These are phyloP conservation scores for Galemys pyrenaicus DNA, from an alignment of 2,113 vertebrate genomes.

Conservation along the genomic window DNA sequence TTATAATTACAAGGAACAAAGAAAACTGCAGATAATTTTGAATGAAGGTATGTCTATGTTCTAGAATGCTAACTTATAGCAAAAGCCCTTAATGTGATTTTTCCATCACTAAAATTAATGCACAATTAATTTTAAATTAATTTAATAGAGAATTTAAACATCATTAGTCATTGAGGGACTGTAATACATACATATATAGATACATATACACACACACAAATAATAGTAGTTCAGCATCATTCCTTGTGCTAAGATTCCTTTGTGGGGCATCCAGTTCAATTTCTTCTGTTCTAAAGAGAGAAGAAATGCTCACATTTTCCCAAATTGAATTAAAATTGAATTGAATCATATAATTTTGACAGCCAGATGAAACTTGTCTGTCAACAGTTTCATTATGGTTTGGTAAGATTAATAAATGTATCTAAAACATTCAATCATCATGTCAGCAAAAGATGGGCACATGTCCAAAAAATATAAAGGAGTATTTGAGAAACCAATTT, in stretches of 20 bases:
- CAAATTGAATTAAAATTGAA: slow-evolving; percentile 5
- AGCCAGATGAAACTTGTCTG: slow-evolving; percentile 26
- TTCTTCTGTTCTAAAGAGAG: neutral
- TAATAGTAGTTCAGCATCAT: too few species aligned
- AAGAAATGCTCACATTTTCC: neutral
- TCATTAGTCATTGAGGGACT: too few species aligned
- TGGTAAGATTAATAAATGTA: slow-evolving; percentile 33
- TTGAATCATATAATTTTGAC: slow-evolving; percentile 24
- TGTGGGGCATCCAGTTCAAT: too few species aligned
- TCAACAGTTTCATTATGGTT: neutral
- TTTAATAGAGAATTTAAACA: neutral
- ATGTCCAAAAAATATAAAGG: slow-evolving; percentile 30
- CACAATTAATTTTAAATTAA: too few species aligned
- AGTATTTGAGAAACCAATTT: neutral
- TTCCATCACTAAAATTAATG: neutral
- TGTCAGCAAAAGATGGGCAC: neutral
- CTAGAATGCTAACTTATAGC: neutral
- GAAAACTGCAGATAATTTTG: neutral
- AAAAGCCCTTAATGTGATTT: neutral
- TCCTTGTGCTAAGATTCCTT: too few species aligned
- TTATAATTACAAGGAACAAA: slow-evolving; percentile 9
- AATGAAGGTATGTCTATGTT: neutral
- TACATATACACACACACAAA: too few species aligned
- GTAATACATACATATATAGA: too few species aligned
- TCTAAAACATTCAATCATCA: slow-evolving; percentile 32